A percentile compares a stretch with the other conserved stretches of the same genome.
Conservation (phyloP, 2,888 invertebrate genomes). For the Mactromeris polynyma region DNA sequence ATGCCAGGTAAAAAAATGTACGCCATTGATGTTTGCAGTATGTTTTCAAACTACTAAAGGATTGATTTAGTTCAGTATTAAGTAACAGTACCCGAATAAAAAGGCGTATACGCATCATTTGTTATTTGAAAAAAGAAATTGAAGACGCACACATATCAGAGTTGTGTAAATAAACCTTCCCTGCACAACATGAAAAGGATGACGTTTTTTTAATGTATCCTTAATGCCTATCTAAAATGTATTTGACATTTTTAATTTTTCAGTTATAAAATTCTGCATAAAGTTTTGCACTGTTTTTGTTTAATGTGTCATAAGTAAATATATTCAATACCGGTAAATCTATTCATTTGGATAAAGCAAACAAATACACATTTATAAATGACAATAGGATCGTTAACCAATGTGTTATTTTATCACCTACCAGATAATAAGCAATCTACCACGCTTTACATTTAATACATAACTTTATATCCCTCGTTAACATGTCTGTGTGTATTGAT, state of each 20-base stretch:
- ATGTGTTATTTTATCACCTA: slow-evolving; percentile 5
- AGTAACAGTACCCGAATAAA: neutral
- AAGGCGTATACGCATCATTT: neutral
- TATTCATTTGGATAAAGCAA: neutral
- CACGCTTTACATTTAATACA: neutral
- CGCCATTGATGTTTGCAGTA: neutral
- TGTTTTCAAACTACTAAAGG: neutral
- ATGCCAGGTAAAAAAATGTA: no score
- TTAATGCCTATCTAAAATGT: neutral
- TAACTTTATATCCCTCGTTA: neutral
- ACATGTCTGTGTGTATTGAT: neutral
- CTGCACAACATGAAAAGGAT: neutral
- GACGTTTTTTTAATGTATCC: neutral
- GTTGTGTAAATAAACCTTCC: neutral
- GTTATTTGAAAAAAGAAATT: neutral
- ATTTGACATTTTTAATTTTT: neutral
- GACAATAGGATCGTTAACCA: neutral
- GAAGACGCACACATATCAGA: neutral
- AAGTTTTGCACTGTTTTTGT: neutral
- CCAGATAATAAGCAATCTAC: neutral
- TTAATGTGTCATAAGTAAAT: neutral
- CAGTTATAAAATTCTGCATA: neutral
- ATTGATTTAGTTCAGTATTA: neutral
- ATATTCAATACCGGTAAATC: neutral
- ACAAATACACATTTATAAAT: neutral